Conservation (phyloP, 2,113 vertebrate genomes). For the Emydocephalus ijimae region DNA sequence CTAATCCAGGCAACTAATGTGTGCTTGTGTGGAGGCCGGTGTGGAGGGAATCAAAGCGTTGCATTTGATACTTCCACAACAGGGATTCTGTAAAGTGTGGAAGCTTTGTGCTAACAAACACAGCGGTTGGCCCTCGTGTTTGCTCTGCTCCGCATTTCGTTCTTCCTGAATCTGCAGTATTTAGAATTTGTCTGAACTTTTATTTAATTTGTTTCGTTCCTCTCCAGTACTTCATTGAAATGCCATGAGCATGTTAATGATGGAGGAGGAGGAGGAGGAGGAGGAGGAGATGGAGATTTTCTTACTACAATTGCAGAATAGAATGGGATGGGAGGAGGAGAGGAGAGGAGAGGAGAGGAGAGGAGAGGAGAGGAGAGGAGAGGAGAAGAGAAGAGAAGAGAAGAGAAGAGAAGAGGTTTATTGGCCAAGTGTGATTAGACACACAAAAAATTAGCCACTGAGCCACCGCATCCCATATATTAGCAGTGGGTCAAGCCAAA, state of each 20-base stretch:
- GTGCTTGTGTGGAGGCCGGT: background rate
- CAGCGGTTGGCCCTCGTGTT: background rate
- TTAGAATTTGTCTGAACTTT: background rate
- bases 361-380: too few relatives aligned
- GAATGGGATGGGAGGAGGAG: background rate
- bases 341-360: too few relatives aligned
- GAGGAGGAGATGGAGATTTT: background rate
- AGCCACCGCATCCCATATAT: too few relatives aligned
- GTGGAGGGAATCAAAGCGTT: background rate
- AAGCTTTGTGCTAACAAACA: background rate
- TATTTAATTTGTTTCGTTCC: background rate
- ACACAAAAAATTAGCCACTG: too few relatives aligned
- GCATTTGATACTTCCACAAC: background rate
- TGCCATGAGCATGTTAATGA: background rate
- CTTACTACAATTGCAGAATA: background rate
- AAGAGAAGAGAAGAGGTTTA: too few relatives aligned
- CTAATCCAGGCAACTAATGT: background rate
- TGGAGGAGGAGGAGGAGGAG: background rate
- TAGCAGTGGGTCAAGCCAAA: too few relatives aligned
- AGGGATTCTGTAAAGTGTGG: background rate
- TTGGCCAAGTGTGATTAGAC: too few relatives aligned
- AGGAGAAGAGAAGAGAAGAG: too few relatives aligned
- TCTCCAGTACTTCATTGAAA: background rate
- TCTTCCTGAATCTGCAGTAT: background rate
- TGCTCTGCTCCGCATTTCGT: background rate